Conservation (phyloP, 1,140 invertebrate species). For the Microplitis demolitor region DNA sequence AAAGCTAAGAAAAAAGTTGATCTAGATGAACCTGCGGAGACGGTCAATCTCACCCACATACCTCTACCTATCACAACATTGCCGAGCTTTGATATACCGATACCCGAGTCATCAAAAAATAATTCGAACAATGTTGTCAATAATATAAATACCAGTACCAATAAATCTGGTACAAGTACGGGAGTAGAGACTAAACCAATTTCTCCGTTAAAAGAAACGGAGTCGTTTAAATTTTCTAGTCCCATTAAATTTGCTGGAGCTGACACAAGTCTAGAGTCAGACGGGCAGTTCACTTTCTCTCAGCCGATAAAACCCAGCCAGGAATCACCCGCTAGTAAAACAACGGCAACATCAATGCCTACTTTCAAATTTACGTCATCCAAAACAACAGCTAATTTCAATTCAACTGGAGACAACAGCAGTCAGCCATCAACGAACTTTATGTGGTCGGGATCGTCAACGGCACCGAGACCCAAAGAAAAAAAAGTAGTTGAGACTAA, state of each 20-base stretch:
- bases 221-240: conserved; percentile 51
- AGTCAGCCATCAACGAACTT: conserved; percentile 42
- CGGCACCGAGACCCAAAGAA: conserved; percentile 44
- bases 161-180: background rate
- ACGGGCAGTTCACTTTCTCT: conserved; percentile 65
- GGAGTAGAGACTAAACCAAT: no score
- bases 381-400: conserved; percentile 11
- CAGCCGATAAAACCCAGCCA: conserved; percentile 53
- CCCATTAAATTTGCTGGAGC: conserved; percentile 48
- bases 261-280: conserved; percentile 47
- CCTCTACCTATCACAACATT: conserved; percentile 68
- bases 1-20: conserved; percentile 46
- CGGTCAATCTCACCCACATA: conserved; percentile 66
- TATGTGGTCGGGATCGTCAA: conserved; percentile 44
- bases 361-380: background rate
- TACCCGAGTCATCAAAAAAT: conserved; percentile 41
- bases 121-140: background rate
- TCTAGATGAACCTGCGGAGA: conserved; percentile 55
- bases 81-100: conserved; percentile 65
- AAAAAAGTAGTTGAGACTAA: conserved; percentile 35
- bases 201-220: background rate
- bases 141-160: background rate
- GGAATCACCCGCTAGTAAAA: conserved; percentile 27
- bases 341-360: conserved; percentile 28
- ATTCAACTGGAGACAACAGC: background rate